phyloP scores from a whole-genome alignment of 1,140 invertebrate genomes.

The Globodera rostochiensis region DNA sequence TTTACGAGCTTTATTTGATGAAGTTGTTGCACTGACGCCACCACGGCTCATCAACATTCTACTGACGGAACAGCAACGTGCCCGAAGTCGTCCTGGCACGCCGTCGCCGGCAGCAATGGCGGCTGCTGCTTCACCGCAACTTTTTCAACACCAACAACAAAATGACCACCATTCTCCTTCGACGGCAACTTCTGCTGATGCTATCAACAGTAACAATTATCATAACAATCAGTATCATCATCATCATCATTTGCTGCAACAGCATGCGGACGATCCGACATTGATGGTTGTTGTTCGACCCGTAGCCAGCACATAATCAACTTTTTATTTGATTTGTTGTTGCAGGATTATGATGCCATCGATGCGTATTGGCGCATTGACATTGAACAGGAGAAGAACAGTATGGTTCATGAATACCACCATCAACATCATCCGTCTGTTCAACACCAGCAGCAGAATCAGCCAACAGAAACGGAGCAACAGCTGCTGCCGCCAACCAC shows the following conservation, averaged over 20 bases:
- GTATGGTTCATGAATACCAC: background rate
- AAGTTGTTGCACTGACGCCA: background rate
- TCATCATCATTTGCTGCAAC: background rate
- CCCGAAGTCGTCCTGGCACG: slow-evolving; percentile 11
- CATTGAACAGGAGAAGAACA: slow-evolving; percentile 58
- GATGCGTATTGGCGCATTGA: slow-evolving; percentile 60
- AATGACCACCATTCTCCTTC: no score
- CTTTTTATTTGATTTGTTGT: slow-evolving; percentile 17
- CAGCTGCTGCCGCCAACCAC: background rate
- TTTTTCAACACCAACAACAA: background rate
- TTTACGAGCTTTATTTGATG: background rate
- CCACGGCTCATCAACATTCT: slow-evolving; percentile 30
- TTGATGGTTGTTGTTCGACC: slow-evolving; percentile 19
- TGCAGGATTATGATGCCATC: slow-evolving; percentile 61
- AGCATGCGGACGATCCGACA: slow-evolving; percentile 38
- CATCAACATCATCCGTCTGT: background rate
- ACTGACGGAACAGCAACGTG: slow-evolving; percentile 27
- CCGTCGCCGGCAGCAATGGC: background rate
- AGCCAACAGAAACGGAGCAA: no score
- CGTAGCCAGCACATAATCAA: slow-evolving; percentile 20
- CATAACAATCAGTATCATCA: slow-evolving; percentile 3
- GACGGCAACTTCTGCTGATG: background rate
- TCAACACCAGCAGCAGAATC: background rate
- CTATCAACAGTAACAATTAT: background rate
- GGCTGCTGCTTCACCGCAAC: background rate